A percentile compares a stretch with the other conserved stretches of the same genome.
Conservation (phyloP, 2,888 invertebrate species). For the Campopleginae sp. region DNA sequence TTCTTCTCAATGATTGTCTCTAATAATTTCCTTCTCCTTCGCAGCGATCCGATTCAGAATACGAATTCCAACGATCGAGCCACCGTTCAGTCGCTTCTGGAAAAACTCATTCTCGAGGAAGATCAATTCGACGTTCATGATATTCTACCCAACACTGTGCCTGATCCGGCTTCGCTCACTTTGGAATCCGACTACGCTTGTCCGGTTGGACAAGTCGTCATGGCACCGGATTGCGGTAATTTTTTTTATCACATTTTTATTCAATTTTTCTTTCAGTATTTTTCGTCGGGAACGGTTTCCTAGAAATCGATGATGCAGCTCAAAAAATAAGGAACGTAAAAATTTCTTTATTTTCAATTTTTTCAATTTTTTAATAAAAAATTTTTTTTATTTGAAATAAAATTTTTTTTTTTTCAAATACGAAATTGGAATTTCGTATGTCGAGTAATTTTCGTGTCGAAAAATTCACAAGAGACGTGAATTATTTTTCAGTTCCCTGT, state of each 20-base stretch:
- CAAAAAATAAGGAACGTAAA: too few relatives aligned
- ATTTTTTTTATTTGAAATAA: too few relatives aligned
- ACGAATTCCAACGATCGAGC: conserved; percentile 94
- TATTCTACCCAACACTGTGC: conserved; percentile 96
- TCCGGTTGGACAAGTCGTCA: conserved; percentile 96
- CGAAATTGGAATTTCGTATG: not conserved
- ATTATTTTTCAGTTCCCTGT: conserved; percentile 89
- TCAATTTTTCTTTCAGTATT: not conserved
- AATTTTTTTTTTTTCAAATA: too few relatives aligned
- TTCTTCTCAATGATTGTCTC: not conserved
- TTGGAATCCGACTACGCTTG: conserved; percentile 97
- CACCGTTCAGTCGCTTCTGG: conserved; percentile 92
- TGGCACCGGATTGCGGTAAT: conserved; percentile 96
- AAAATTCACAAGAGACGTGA: not conserved
- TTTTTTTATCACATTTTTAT: conserved; percentile 52
- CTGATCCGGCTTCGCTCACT: conserved; percentile 94
- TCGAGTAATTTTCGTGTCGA: too few relatives aligned
- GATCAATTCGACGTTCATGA: conserved; percentile 97
- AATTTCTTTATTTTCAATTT: too few relatives aligned
- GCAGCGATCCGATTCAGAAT: conserved; percentile 95
- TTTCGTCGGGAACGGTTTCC: not conserved
- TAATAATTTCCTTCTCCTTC: conserved; percentile 74
- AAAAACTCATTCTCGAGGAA: conserved; percentile 96
- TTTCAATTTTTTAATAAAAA: too few relatives aligned
- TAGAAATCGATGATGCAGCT: not conserved